Base-by-base conservation (phyloP, 2,797 vertebrate genomes). In the Nasua narica region DNA sequence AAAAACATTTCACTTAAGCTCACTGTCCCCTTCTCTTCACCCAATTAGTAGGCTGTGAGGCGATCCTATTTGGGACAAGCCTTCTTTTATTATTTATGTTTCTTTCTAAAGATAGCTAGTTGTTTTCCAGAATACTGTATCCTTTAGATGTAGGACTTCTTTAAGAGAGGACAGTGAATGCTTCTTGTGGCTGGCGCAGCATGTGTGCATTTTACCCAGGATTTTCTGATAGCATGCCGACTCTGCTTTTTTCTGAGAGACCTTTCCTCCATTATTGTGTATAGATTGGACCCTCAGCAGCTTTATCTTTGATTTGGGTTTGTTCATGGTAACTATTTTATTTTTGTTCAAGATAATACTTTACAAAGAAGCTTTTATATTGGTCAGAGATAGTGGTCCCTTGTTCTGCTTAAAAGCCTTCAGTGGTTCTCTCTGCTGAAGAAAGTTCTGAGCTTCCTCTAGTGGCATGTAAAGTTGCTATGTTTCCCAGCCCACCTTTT, bases 61-160 rank as follows among this genome's bases (percentile, higher is more conserved):
- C 0, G 1, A 54, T 87, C 29, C 91, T 54, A 81, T 54, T 46
- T 60, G 65, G 85, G 69, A 94, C 74, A 96, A 93, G 46, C 58
- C n/a, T 62, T 86, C 94, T 93, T 97, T 87, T 29, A 96, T 96
- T 94, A 95, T 95, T 96, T 85, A 94, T 95, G 82, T 14, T 82
- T 16, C 78, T 97, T 72, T 95, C 90, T 94, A 81, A 94, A 96
- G 94, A 95, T 72, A 83, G 56, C 32, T 1, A 1, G 84, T 93
- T 94, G 91, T 96, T 95, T 91, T 79, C 65, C 35, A 85, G 91
- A 94, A 81, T 72, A 54, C 56, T 60, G 14, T 79, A 40, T 84
- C 56, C 52, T 85, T 85, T 60, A 83, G 86, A 77, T 40, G 32
- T 48, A 62, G 52, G 35, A 5, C 70, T 48, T 72, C 58, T 78